Conservation (phyloP, 2,113 vertebrate genomes). For the Strix aluco region DNA sequence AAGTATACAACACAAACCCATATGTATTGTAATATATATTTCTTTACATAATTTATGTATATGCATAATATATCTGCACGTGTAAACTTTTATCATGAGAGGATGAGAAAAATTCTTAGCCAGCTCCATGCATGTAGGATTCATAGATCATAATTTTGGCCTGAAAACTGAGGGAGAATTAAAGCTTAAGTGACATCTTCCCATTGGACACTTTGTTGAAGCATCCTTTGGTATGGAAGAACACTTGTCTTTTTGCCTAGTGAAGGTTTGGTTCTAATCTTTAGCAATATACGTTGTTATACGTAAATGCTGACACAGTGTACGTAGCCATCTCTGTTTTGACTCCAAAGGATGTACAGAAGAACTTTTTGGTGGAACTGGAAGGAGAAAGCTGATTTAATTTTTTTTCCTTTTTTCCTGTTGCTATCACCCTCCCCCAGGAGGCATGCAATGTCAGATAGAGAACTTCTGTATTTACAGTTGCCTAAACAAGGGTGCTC, state of each 20-base stretch:
- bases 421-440: neutral
- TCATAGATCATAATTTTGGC: neutral
- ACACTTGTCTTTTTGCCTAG: neutral
- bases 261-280: neutral
- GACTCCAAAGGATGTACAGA: neutral
- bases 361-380: neutral
- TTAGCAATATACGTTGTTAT: neutral
- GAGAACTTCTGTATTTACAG: neutral
- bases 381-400: neutral
- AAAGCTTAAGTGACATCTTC: neutral
- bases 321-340: neutral
- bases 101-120: neutral
- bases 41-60: neutral
- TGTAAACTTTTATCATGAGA: neutral
- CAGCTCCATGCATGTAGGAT: neutral
- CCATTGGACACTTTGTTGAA: fast-evolving
- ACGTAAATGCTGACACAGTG: fast-evolving
- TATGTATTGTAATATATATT: fast-evolving
- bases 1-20: no score
- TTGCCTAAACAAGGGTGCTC: neutral
- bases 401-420: neutral
- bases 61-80: fast-evolving
- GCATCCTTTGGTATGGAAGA: neutral
- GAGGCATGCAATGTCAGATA: neutral
- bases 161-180: neutral